phyloP scores from a whole-genome alignment of 2,888 invertebrate genomes.

The Caenorhabditis sp. region DNA sequence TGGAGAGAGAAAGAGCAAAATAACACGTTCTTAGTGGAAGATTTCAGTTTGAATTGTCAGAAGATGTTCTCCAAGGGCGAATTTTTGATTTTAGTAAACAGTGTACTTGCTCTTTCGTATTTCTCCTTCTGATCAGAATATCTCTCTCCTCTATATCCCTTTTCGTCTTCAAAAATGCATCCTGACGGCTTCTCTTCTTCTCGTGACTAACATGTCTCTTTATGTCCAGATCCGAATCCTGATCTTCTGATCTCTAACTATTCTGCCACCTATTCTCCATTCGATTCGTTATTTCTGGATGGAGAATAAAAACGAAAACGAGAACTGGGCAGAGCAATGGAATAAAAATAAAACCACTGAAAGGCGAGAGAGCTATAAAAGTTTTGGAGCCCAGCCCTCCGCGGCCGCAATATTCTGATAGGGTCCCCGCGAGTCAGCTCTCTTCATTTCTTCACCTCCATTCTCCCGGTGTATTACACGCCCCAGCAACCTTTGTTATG shows the following conservation, averaged over 20 bases:
- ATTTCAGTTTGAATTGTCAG: no score
- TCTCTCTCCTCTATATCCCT: neutral
- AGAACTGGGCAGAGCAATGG: neutral
- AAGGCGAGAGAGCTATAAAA: constrained; percentile 8
- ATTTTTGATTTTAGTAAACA: no score
- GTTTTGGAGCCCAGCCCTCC: neutral
- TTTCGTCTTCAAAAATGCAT: neutral
- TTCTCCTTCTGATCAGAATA: no score
- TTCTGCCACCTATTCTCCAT: no score
- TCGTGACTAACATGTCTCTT: neutral
- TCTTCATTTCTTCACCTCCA: neutral
- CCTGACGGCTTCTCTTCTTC: neutral
- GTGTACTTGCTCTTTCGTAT: neutral
- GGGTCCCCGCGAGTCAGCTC: no score
- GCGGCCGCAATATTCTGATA: constrained; percentile 1
- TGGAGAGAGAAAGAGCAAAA: neutral
- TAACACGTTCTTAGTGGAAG: neutral
- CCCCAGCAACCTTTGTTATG: neutral
- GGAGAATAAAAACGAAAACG: neutral
- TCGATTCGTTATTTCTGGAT: no score
- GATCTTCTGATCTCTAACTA: neutral
- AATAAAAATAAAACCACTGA: neutral
- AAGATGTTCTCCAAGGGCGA: no score
- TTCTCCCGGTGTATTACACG: neutral
- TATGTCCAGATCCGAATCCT: neutral